Evolutionary conservation across 2,797 vertebrate genomes (phyloP).

Genomic region (Heterohyrax brucei): DNA sequence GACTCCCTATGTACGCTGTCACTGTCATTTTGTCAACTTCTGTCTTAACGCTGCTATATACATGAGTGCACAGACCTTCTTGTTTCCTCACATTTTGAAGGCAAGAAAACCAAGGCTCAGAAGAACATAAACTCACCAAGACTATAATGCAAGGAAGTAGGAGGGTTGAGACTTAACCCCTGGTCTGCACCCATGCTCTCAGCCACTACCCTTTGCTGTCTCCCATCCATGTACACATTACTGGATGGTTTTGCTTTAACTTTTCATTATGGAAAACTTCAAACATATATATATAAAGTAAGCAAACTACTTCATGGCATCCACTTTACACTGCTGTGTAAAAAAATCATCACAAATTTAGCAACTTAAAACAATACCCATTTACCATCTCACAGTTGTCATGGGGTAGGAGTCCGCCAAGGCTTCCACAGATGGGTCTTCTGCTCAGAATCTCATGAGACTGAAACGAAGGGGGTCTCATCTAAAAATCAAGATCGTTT

Average conservation of each 20-base stretch:
- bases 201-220: not conserved
- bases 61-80: not conserved
- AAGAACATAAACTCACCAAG: not conserved
- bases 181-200: fast-evolving
- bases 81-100: not conserved
- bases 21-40: slow-evolving; percentile 50
- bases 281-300: not conserved
- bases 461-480: not conserved
- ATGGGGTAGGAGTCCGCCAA: fast-evolving
- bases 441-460: not conserved
- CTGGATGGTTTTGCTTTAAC: not conserved
- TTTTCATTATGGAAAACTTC: not conserved
- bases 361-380: not conserved
- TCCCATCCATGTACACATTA: fast-evolving
- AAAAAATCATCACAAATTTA: too few species aligned
- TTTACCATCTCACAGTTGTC: not conserved
- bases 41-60: not conserved
- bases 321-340: not conserved
- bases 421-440: not conserved
- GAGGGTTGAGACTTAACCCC: not conserved
- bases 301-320: not conserved
- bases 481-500: not conserved
- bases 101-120: not conserved
- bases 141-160: fast-evolving
- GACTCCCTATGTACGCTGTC: not conserved